Conservation (phyloP, 1,140 invertebrate genomes). For the Aphaenogaster ashmeadi region DNA sequence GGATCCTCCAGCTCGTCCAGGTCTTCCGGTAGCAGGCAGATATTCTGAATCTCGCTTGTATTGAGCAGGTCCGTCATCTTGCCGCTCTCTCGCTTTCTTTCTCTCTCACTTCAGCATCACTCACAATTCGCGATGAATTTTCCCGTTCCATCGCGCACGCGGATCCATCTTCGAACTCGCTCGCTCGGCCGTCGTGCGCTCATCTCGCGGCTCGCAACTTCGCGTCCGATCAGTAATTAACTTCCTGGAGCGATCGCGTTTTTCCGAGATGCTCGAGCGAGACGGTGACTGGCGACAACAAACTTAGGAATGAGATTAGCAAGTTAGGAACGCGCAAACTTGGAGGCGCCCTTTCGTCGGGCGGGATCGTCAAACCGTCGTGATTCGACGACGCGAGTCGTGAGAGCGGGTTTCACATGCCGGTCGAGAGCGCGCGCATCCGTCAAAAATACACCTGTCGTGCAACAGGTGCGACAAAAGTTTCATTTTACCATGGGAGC, state of each 20-base stretch:
- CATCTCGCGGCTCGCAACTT: neutral
- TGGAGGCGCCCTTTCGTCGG: neutral
- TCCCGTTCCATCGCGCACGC: slow-evolving; percentile 20
- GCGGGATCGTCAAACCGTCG: neutral
- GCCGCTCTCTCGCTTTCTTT: slow-evolving; percentile 16
- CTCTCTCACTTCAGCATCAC: slow-evolving; percentile 12
- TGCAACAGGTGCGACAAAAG: slow-evolving; percentile 69
- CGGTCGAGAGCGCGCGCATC: neutral
- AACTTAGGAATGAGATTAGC: neutral
- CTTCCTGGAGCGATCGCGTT: neutral
- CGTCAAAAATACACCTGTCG: slow-evolving; percentile 28
- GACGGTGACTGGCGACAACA: neutral
- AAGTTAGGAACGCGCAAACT: neutral
- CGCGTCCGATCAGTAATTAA: neutral
- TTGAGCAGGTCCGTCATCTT: slow-evolving; percentile 79
- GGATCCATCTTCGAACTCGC: neutral
- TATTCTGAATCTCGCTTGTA: slow-evolving; percentile 71
- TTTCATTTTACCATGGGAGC: slow-evolving; percentile 30
- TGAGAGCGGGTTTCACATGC: neutral
- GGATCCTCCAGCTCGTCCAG: slow-evolving; percentile 87
- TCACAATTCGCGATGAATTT: neutral
- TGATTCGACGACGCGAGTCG: neutral
- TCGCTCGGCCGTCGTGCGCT: neutral
- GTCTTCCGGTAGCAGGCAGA: slow-evolving; percentile 79
- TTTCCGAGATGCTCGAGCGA: neutral